phyloP scores from a whole-genome alignment of 2,888 invertebrate species.

The Mamestra brassicae region DNA sequence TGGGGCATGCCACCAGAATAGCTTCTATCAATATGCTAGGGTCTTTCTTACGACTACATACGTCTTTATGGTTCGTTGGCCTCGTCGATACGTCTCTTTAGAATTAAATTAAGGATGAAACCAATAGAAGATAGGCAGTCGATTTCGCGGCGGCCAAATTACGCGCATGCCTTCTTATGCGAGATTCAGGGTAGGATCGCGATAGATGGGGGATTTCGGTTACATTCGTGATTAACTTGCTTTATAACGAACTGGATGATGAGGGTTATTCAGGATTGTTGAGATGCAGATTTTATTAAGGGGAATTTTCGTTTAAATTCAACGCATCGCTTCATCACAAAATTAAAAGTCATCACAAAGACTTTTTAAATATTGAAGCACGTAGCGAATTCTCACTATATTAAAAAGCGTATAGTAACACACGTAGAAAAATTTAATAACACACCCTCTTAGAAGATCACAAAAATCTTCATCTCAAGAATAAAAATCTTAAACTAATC shows the following conservation, averaged over 20 bases:
- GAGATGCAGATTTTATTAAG: background rate
- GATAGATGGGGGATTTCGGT: slow-evolving; percentile 63
- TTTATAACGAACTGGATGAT: slow-evolving; percentile 55
- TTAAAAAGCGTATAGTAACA: slow-evolving; percentile 3
- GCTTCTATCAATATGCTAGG: slow-evolving; percentile 81
- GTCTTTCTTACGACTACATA: slow-evolving; percentile 81
- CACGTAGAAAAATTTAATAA: slow-evolving; percentile 4
- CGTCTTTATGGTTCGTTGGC: slow-evolving; percentile 83
- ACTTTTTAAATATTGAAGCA: background rate
- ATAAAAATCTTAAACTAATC: slow-evolving; percentile 45
- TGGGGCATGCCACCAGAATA: slow-evolving; percentile 80
- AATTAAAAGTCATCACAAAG: background rate
- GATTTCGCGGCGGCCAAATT: slow-evolving; percentile 78
- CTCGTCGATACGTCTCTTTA: slow-evolving; percentile 84
- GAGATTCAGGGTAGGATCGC: slow-evolving; percentile 54
- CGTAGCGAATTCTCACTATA: background rate
- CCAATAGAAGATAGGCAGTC: slow-evolving; percentile 78
- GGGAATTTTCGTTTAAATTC: background rate
- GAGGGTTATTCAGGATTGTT: slow-evolving; percentile 22
- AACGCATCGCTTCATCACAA: background rate
- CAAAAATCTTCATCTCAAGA: slow-evolving; percentile 20
- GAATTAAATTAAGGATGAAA: slow-evolving; percentile 88
- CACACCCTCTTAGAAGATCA: background rate
- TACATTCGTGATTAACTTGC: slow-evolving; percentile 60
- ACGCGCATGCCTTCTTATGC: slow-evolving; percentile 69